Percentiles rank a stretch among this genome's conserved stretches.
Evolutionary conservation across 2,888 invertebrate genomes (phyloP).

Genomic region (Flexamia atlantica): DNA sequence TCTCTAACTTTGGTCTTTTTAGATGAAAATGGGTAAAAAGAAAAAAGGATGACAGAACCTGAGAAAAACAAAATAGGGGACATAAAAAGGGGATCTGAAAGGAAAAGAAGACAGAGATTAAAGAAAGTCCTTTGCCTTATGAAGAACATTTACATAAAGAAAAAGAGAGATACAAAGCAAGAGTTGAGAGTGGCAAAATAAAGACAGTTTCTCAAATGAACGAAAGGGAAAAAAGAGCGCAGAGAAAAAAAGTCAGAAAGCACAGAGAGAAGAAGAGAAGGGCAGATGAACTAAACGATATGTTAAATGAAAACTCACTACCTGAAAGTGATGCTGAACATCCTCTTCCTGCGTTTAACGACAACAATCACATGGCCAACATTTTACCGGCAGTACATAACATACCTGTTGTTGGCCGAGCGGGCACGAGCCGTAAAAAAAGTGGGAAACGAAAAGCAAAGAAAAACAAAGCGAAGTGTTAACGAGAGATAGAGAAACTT

Average conservation of each 20-base stretch:
- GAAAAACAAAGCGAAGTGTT: constrained; percentile 58
- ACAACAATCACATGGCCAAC: constrained; percentile 42
- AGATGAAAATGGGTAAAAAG: constrained; percentile 39
- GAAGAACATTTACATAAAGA: constrained; percentile 47
- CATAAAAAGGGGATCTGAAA: constrained; percentile 58
- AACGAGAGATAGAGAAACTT: constrained; percentile 51
- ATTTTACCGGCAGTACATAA: constrained; percentile 1
- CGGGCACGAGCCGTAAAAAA: constrained; percentile 52
- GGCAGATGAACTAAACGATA: constrained; percentile 32
- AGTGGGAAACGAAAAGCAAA: constrained; percentile 45
- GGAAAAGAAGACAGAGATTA: constrained; percentile 51
- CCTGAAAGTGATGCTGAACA: constrained; percentile 48
- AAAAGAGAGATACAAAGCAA: constrained; percentile 55
- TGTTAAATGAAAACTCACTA: constrained; percentile 38
- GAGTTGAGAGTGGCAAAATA: constrained; percentile 58
- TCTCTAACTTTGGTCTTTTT: constrained; percentile 24
- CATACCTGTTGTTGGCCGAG: constrained; percentile 40
- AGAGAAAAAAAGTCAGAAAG: constrained; percentile 48
- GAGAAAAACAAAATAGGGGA: constrained; percentile 35
- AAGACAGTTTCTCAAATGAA: constrained; percentile 52
- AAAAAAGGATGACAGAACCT: constrained; percentile 29
- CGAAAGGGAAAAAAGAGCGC: constrained; percentile 58
- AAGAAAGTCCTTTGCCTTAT: constrained; percentile 50
- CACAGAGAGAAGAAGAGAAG: constrained; percentile 48
- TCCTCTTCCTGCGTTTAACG: constrained; percentile 13